Conservation (phyloP, 2,113 vertebrate species). For the Corythornis madagascariensis region DNA sequence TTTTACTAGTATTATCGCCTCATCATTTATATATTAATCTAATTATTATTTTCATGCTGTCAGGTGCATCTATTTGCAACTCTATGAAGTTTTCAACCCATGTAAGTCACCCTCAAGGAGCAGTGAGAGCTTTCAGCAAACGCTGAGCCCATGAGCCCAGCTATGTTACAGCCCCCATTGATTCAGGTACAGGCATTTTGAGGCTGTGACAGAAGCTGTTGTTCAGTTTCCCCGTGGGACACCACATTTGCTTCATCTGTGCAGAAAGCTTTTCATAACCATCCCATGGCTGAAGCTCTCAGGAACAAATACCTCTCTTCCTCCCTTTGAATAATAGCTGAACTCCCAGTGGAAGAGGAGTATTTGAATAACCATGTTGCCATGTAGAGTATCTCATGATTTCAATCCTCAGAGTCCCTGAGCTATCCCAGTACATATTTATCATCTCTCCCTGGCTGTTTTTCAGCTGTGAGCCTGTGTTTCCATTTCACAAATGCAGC, state of each 20-base stretch:
- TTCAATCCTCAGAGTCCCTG: slow-evolving; percentile 25
- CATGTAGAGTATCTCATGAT: slow-evolving; percentile 13
- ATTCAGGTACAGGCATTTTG: not conserved
- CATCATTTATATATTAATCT: slow-evolving; percentile 23
- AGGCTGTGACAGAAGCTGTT: not conserved
- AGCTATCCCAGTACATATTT: slow-evolving; percentile 29
- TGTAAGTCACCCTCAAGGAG: not conserved
- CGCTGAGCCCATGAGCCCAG: not conserved
- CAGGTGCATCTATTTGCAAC: not conserved
- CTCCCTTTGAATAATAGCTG: slow-evolving; percentile 17
- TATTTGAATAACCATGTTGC: slow-evolving; percentile 44
- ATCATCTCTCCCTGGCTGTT: slow-evolving; percentile 13
- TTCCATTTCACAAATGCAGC: slow-evolving; percentile 31
- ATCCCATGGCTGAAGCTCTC: not conserved
- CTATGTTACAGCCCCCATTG: not conserved
- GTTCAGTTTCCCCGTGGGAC: not conserved
- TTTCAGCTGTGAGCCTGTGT: not conserved
- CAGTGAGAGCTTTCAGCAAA: not conserved
- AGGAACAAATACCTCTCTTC: slow-evolving; percentile 3
- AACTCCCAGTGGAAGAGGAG: not conserved
- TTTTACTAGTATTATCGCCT: slow-evolving; percentile 1
- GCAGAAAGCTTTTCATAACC: slow-evolving; percentile 11
- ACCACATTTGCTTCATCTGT: not conserved
- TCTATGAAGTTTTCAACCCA: not conserved
- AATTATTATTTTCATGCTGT: slow-evolving; percentile 4